Evolutionary conservation across 1,140 invertebrate species (phyloP).

Genomic region (Goniozus legneri): DNA sequence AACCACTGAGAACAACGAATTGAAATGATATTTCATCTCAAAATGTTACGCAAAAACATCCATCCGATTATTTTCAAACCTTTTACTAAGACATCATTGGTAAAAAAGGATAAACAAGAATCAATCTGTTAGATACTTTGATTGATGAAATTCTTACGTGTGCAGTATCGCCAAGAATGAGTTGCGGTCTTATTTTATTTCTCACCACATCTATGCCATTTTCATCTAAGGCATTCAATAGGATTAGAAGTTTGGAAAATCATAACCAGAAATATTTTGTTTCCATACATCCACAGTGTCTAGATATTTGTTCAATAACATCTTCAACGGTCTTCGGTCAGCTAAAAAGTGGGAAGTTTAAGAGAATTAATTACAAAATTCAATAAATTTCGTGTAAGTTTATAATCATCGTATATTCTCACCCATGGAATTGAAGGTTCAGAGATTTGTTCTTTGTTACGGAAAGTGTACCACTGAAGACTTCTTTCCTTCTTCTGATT

Average conservation of each 20-base stretch:
- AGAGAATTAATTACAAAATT: too few species aligned
- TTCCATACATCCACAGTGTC: conserved; percentile 93
- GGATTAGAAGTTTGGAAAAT: conserved; percentile 94
- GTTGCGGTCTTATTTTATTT: conserved; percentile 91
- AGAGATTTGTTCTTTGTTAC: conserved; percentile 46
- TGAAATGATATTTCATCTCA: conserved; percentile 17
- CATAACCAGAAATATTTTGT: conserved; percentile 75
- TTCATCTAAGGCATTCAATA: conserved; percentile 99
- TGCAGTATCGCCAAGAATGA: conserved; percentile 71
- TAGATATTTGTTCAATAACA: conserved; percentile 92
- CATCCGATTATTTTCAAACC: conserved; percentile 37
- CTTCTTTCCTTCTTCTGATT: conserved; percentile 54
- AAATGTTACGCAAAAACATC: conserved; percentile 14
- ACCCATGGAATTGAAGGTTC: conserved; percentile 76
- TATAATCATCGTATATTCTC: conserved; percentile 95
- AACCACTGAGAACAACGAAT: conserved; percentile 38
- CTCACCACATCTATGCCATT: conserved; percentile 95
- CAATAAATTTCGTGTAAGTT: too few species aligned
- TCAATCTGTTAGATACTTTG: too few species aligned
- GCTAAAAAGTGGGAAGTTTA: too few species aligned
- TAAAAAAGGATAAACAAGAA: too few species aligned
- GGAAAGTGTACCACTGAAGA: conserved; percentile 53
- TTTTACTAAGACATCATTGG: conserved; percentile 53
- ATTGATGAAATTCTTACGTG: too few species aligned
- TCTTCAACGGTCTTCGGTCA: conserved; percentile 93